These are phyloP conservation scores for Emesis russula DNA, from an alignment of 2,888 invertebrate species.

Conservation along the genomic window DNA sequence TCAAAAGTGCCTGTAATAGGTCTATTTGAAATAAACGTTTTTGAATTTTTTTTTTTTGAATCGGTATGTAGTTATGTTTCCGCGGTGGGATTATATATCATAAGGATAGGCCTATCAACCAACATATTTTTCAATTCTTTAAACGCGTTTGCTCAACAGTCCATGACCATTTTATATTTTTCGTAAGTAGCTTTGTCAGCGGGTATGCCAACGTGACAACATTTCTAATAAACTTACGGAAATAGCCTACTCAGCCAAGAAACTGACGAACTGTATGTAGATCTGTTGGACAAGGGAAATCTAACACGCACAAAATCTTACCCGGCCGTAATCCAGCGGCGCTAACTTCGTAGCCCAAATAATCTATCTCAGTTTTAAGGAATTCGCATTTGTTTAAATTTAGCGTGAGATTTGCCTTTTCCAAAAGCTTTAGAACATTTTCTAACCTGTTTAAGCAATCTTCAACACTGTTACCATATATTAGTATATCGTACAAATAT, in stretches of 20 bases:
- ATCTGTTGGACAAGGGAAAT: slow-evolving; percentile 68
- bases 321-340: slow-evolving; percentile 63
- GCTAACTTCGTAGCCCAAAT: slow-evolving; percentile 81
- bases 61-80: slow-evolving; percentile 46
- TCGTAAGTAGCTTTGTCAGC: slow-evolving; percentile 50
- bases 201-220: slow-evolving; percentile 57
- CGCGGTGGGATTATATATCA: background rate
- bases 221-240: slow-evolving; percentile 58
- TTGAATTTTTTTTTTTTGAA: too few species aligned
- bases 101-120: background rate
- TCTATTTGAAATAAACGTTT: too few species aligned
- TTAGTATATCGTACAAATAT: slow-evolving; percentile 6
- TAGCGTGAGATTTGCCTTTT: slow-evolving; percentile 55
- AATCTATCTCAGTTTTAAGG: slow-evolving; percentile 66
- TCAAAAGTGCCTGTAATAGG: too few species aligned
- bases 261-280: slow-evolving; percentile 81
- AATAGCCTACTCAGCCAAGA: slow-evolving; percentile 76
- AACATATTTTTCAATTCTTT: background rate
- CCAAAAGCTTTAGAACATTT: too few species aligned
- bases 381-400: slow-evolving; percentile 74
- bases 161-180: slow-evolving; percentile 56
- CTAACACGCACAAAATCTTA: slow-evolving; percentile 49
- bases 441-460: slow-evolving; percentile 42
- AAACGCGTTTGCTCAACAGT: background rate
- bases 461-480: background rate